A percentile compares a stretch with the other conserved stretches of the same genome.
Conservation (phyloP, 1,140 invertebrate genomes). For the Glossosoma conforme region DNA sequence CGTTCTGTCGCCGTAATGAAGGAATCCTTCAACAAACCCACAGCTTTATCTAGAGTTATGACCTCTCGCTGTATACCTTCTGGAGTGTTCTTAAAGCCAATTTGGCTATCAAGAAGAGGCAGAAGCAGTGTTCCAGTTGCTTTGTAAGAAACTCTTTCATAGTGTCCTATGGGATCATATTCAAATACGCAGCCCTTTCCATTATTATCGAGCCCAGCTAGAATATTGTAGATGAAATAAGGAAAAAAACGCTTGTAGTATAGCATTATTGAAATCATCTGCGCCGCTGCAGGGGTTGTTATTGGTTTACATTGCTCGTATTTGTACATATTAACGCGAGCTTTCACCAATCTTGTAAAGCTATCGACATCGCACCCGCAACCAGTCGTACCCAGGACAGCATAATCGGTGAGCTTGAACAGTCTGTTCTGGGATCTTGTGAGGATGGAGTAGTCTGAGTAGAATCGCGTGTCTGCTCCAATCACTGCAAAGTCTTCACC, state of each 20-base stretch:
- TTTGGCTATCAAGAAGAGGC: conserved; percentile 83
- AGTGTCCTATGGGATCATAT: conserved; percentile 96
- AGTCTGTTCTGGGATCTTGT: conserved; percentile 83
- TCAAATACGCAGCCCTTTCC: conserved; percentile 92
- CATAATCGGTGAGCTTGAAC: conserved; percentile 70
- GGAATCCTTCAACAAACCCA: conserved; percentile 84
- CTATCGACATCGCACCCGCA: conserved; percentile 97
- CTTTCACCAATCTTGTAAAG: conserved; percentile 76
- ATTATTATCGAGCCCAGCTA: conserved; percentile 81
- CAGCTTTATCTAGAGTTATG: conserved; percentile 72
- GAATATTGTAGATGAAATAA: conserved; percentile 92
- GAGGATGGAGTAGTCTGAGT: conserved; percentile 85
- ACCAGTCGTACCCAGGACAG: conserved; percentile 84
- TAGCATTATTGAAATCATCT: conserved; percentile 92
- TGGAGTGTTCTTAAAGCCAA: conserved; percentile 83
- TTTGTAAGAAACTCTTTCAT: conserved; percentile 71
- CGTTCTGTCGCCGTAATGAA: conserved; percentile 96
- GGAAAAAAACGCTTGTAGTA: conserved; percentile 98
- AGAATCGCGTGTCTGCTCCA: conserved; percentile 88
- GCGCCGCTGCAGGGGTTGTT: conserved; percentile 87
- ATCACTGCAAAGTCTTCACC: conserved; percentile 86
- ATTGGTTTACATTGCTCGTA: conserved; percentile 94
- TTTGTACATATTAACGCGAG: conserved; percentile 90
- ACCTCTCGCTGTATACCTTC: conserved; percentile 54
- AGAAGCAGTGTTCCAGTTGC: conserved; percentile 82